These are phyloP conservation scores for Oreochromis grahami DNA, from an alignment of 2,797 vertebrate species.

Conservation along the genomic window DNA sequence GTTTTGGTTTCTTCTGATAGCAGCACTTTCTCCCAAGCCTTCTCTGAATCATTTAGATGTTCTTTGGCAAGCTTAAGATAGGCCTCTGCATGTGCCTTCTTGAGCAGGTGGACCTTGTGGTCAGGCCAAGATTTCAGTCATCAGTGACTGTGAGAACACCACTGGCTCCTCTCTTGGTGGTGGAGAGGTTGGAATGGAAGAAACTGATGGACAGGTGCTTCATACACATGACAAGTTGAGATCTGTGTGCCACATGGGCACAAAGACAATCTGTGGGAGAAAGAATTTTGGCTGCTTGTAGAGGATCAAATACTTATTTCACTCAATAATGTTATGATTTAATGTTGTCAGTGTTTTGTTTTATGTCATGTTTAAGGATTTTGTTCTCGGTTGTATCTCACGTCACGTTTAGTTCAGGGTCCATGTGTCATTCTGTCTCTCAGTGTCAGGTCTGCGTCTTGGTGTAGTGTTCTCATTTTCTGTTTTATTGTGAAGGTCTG, in stretches of 20 bases:
- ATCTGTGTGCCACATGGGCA: accelerated
- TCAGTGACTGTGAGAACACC: neutral
- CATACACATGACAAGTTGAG: accelerated
- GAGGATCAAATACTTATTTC: neutral
- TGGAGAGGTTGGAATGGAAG: neutral
- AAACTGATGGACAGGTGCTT: neutral
- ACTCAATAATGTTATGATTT: too few species aligned
- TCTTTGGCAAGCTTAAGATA: neutral
- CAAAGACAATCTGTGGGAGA: neutral
- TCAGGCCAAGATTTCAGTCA: neutral
- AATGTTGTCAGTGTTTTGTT: too few species aligned
- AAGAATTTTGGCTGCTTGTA: neutral
- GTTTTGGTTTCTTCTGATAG: neutral
- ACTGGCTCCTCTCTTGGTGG: neutral
- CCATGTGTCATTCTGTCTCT: too few species aligned
- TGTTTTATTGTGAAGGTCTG: too few species aligned
- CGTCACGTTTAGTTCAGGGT: too few species aligned
- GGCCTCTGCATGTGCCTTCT: neutral
- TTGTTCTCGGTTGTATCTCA: too few species aligned
- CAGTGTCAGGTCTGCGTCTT: too few species aligned
- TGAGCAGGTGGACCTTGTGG: neutral
- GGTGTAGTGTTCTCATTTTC: too few species aligned
- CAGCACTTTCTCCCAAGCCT: neutral
- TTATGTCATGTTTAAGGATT: too few species aligned
- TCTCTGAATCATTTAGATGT: neutral